Evolutionary conservation across 2,888 invertebrate species (phyloP), one percentile per base, ranked within the genome.

Genomic region (Cryptops parisi): DNA sequence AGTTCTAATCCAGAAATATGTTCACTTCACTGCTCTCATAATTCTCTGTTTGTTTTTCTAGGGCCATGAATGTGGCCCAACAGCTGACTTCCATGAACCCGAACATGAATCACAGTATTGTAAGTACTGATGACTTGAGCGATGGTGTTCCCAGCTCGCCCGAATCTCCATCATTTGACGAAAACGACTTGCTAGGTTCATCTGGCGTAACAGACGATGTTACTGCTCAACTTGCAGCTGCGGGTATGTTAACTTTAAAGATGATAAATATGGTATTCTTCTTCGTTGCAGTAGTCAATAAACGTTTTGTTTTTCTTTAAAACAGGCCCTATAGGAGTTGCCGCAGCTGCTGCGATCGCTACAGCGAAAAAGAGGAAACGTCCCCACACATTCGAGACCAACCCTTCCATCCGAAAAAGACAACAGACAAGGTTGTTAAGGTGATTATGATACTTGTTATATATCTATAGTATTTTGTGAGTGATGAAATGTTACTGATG

Each of bases 321-420:
- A 12, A 4, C 19, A 87, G 87, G 89, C 56, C 91, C 93, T 12
- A 85, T 93, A 54, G 94, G 94, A 46, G 89, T 94, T 69, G 94
- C 94, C 21, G 94, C 94, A 2, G 94, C 94, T 2, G 93, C 94
- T 43, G 94, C 94, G 43, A 94, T 94, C 62, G 88, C 89, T 22
- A 91, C 93, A 2, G 88, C 90, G 0, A 93, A 93, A 71, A 94
- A 94, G 67, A 78, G 91, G 64, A 93, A 93, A 74, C 74, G 93
- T 62, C 90, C 91, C 40, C 93, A 94, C 73, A 86, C 89, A 55
- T 94, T 94, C 70, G 94, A 96, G 73, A 93, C 93, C 51, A 94
- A 94, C 75, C 94, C 94, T 2, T 93, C 93, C 39, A 90, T 93
- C 60, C 76, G 94, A 63, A 94, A 94, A 71, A 76, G 94, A 51